Percentiles rank a stretch among this genome's conserved stretches.
Conservation (phyloP, 2,797 vertebrate species). For the Gymnodraco acuticeps region DNA sequence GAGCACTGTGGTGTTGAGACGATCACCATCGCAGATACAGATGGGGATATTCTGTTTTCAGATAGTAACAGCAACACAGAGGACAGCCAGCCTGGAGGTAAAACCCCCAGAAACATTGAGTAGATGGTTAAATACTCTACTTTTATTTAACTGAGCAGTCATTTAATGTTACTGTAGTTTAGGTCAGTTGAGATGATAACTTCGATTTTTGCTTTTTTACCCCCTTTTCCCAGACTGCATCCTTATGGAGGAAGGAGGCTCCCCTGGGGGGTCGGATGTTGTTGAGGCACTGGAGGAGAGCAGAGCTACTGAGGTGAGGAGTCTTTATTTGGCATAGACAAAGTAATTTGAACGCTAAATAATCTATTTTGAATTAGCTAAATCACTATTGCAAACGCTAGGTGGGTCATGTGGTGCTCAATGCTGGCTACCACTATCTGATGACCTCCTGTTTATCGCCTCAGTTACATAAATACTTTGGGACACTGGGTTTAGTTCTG, state of each 20-base stretch:
- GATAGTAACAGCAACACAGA: slow-evolving; percentile 59
- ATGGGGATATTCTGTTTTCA: slow-evolving; percentile 32
- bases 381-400: background rate
- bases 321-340: background rate
- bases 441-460: background rate
- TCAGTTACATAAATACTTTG: slow-evolving; percentile 1
- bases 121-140: background rate
- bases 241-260: slow-evolving; percentile 61
- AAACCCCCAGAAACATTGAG: background rate
- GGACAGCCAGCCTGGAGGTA: slow-evolving; percentile 71
- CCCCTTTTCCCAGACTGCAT: slow-evolving; percentile 56
- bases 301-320: slow-evolving; percentile 67
- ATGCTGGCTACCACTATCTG: background rate
- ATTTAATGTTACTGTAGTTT: background rate
- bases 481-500: background rate
- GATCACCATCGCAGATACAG: slow-evolving; percentile 19
- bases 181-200: background rate
- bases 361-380: background rate
- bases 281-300: slow-evolving; percentile 65
- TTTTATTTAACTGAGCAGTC: background rate
- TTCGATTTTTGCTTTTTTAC: background rate
- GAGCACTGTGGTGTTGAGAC: slow-evolving; percentile 34
- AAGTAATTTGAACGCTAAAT: background rate
- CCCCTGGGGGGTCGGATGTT: slow-evolving; percentile 42
- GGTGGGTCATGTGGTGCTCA: background rate